Percentiles rank a stretch among this genome's conserved stretches.
Evolutionary conservation across 2,113 vertebrate species (phyloP).

Genomic region (Micromys minutus): DNA sequence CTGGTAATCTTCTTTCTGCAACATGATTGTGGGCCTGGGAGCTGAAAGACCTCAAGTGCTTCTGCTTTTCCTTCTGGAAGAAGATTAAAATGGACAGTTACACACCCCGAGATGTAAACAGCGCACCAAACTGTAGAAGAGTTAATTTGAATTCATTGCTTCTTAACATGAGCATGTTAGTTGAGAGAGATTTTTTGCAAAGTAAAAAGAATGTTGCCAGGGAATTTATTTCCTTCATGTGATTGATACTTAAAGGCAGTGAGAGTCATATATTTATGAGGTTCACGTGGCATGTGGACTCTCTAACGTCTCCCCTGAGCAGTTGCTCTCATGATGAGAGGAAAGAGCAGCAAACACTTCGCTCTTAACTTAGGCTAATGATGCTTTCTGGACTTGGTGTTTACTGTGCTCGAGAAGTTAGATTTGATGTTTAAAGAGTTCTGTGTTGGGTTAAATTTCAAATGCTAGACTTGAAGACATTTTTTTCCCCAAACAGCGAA

Average conservation of each 20-base stretch:
- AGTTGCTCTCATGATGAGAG: background rate
- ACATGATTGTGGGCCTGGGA: conserved; percentile 78
- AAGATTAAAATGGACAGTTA: conserved; percentile 73
- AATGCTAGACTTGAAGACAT: conserved; percentile 51
- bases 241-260: background rate
- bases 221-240: conserved; percentile 15
- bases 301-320: conserved; percentile 4
- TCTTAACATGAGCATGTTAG: background rate
- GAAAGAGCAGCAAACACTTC: conserved; percentile 51
- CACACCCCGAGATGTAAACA: conserved; percentile 51
- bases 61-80: conserved; percentile 73
- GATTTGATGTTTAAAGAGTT: conserved; percentile 71
- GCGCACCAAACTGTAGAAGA: conserved; percentile 66
- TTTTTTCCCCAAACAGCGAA: conserved; percentile 49
- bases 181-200: conserved; percentile 24
- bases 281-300: conserved; percentile 43
- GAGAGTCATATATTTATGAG: background rate
- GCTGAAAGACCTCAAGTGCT: conserved; percentile 66
- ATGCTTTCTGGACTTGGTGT: conserved; percentile 32
- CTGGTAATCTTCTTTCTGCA: conserved; percentile 80
- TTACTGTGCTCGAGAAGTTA: background rate
- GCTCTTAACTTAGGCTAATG: conserved; percentile 43
- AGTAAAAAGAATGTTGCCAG: conserved; percentile 47
- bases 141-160: conserved; percentile 78
- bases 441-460: conserved; percentile 56